phyloP scores from a whole-genome alignment of 2,113 vertebrate genomes.

The Numida meleagris region DNA sequence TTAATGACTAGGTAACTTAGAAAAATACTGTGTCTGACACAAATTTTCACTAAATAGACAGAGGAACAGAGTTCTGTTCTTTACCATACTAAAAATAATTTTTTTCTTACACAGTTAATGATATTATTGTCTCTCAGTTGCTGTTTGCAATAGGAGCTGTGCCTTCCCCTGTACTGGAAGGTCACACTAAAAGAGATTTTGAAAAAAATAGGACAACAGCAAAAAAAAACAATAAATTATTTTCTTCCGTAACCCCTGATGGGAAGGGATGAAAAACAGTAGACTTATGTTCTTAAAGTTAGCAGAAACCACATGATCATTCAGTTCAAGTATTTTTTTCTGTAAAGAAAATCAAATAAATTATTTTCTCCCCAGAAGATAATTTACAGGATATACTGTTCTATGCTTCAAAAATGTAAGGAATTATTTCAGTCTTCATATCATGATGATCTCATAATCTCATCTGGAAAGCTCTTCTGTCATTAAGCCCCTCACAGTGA shows the following conservation, averaged over 20 bases:
- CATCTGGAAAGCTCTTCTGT: neutral
- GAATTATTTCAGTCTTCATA: neutral
- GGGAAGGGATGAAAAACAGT: neutral
- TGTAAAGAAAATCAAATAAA: neutral
- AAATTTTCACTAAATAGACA: neutral
- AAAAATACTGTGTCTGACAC: neutral
- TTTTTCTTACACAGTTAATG: neutral
- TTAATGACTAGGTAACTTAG: accelerated
- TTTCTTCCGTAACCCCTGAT: neutral
- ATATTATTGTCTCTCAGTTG: neutral
- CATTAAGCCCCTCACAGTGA: neutral
- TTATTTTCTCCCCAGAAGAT: neutral
- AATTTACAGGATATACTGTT: neutral
- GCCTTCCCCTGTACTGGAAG: neutral
- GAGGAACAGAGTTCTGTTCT: neutral
- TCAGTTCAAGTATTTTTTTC: neutral
- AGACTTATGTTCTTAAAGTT: neutral
- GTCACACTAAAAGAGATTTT: neutral
- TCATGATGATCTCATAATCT: neutral
- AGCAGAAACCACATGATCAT: neutral
- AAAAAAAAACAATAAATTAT: neutral
- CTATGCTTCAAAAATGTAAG: neutral
- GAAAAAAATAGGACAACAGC: neutral
- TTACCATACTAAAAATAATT: neutral
- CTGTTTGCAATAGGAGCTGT: neutral